These are phyloP conservation scores for Hypotaenidia philippensis DNA, from an alignment of 2,797 vertebrate genomes.

Conservation along the genomic window DNA sequence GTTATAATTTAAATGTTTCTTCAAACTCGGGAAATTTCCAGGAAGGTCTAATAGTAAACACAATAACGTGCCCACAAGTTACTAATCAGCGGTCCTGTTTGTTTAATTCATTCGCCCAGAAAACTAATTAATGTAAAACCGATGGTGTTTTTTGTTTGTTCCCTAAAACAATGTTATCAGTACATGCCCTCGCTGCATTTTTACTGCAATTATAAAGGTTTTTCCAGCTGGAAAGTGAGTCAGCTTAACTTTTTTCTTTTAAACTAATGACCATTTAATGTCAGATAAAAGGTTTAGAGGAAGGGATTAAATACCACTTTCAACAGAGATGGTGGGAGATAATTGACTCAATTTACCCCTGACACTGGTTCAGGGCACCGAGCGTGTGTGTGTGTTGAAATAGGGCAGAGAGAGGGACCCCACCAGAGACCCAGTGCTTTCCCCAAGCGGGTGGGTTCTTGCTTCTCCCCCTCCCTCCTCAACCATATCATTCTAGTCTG, in stretches of 20 bases:
- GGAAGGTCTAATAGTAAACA: slow-evolving; percentile 35
- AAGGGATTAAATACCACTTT: slow-evolving; percentile 62
- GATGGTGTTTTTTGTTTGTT: slow-evolving; percentile 21
- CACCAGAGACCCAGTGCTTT: rapidly evolving
- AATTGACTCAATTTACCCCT: slow-evolving; percentile 25
- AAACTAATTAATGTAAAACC: slow-evolving; percentile 37
- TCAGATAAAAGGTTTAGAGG: slow-evolving; percentile 56
- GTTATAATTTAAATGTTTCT: slow-evolving; percentile 31
- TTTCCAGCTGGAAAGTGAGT: slow-evolving; percentile 54
- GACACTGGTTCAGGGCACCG: not conserved
- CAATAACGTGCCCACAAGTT: not conserved
- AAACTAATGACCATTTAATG: slow-evolving; percentile 62
- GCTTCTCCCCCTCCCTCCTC: not conserved
- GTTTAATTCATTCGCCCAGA: slow-evolving; percentile 32
- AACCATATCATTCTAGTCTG: not conserved
- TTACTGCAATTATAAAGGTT: slow-evolving; percentile 36
- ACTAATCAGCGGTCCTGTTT: not conserved
- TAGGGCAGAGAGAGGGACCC: not conserved
- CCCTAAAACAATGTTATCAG: slow-evolving; percentile 41
- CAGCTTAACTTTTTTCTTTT: slow-evolving; percentile 47
- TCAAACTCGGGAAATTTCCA: slow-evolving; percentile 20
- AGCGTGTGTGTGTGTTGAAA: rapidly evolving
- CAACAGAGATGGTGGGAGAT: slow-evolving; percentile 48
- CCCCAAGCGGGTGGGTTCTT: not conserved
- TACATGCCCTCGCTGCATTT: not conserved